A percentile compares a stretch with the other conserved stretches of the same genome.
phyloP scores from a whole-genome alignment of 2,797 vertebrate species.

The Hipposideros larvatus region DNA sequence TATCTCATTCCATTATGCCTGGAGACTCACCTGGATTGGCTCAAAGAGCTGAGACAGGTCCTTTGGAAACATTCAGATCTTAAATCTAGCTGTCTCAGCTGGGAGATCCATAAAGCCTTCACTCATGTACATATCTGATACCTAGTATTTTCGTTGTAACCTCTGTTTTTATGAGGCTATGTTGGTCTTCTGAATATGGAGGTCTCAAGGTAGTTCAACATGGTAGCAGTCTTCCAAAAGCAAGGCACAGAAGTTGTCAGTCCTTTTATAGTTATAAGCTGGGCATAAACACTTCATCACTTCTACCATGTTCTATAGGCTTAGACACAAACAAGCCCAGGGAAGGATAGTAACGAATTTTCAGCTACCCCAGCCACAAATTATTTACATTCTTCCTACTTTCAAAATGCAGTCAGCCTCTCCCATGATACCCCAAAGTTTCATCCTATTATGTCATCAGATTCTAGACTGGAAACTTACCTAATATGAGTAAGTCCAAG shows the following conservation, averaged over 20 bases:
- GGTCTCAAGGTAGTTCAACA: background rate
- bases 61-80: rapidly evolving
- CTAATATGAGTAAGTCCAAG: background rate
- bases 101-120: background rate
- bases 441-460: background rate
- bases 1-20: background rate
- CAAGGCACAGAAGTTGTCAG: background rate
- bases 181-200: background rate
- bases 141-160: background rate
- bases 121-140: background rate
- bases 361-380: background rate
- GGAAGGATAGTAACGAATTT: background rate
- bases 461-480: background rate
- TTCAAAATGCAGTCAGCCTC: background rate
- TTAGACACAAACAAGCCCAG: background rate
- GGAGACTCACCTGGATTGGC: background rate
- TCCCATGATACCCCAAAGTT: background rate
- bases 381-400: background rate
- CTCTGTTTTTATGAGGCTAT: background rate
- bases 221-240: background rate
- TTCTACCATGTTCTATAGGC: background rate
- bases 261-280: background rate
- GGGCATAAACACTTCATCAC: background rate
- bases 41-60: background rate
- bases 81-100: background rate